Conservation (phyloP, 1,140 invertebrate species). For the Ips nitidus region DNA sequence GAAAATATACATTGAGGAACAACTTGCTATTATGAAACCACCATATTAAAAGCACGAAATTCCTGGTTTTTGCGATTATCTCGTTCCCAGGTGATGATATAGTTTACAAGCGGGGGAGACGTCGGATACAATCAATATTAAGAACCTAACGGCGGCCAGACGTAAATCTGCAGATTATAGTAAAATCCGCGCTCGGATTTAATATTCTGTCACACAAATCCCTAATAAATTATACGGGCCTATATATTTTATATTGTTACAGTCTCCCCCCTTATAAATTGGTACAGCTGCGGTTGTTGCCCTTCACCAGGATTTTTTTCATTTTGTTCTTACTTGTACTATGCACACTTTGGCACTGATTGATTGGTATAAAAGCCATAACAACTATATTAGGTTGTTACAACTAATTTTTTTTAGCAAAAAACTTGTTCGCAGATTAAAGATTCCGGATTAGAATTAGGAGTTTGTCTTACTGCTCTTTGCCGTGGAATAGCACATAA, state of each 20-base stretch:
- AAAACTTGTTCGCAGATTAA: too few species aligned
- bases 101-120: background rate
- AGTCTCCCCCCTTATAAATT: slow-evolving; percentile 4
- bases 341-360: too few species aligned
- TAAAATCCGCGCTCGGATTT: slow-evolving; percentile 14
- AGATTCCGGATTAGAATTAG: too few species aligned
- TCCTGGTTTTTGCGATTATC: too few species aligned
- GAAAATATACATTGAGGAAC: too few species aligned
- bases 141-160: slow-evolving; percentile 1
- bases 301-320: too few species aligned
- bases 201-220: slow-evolving; percentile 25
- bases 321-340: too few species aligned
- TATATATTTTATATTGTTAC: slow-evolving; percentile 7
- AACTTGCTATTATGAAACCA: too few species aligned
- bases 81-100: background rate
- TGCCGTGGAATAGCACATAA: too few species aligned
- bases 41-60: too few species aligned
- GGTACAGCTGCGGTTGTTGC: slow-evolving; percentile 10
- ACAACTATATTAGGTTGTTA: background rate
- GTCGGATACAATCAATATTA: background rate
- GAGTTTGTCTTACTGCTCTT: too few species aligned
- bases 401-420: background rate
- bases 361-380: background rate
- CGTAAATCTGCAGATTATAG: slow-evolving; percentile 20
- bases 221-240: slow-evolving; percentile 17